Evolutionary conservation across 2,888 invertebrate genomes (phyloP).

Genomic region (Diplazon laetatorius): DNA sequence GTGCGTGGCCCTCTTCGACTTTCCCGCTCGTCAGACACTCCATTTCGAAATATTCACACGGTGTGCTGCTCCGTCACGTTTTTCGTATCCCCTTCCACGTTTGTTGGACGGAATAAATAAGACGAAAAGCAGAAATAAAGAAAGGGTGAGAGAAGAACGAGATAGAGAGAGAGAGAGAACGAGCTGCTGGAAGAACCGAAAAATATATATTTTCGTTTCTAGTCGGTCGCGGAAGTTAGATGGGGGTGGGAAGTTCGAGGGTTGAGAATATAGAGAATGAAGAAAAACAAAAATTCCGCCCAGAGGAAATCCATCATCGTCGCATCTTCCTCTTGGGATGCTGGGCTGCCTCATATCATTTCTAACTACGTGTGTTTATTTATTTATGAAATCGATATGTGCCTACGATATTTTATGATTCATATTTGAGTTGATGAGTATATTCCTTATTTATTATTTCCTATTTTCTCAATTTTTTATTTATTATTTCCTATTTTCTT

Average conservation of each 20-base stretch:
- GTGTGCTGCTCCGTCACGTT: slow-evolving; percentile 59
- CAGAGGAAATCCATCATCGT: slow-evolving; percentile 10
- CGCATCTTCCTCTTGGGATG: too few relatives aligned
- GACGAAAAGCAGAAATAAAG: slow-evolving; percentile 1
- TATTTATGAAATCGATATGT: slow-evolving; percentile 61
- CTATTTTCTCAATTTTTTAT: too few relatives aligned
- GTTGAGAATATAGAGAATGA: neutral
- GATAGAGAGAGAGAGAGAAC: neutral
- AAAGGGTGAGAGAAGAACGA: neutral
- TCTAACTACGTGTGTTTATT: slow-evolving; percentile 60
- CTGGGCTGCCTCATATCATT: too few relatives aligned
- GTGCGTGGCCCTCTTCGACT: slow-evolving; percentile 22
- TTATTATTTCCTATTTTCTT: too few relatives aligned
- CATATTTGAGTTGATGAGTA: too few relatives aligned
- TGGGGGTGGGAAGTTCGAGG: too few relatives aligned
- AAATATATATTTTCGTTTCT: slow-evolving; percentile 48
- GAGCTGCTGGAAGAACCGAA: slow-evolving; percentile 14
- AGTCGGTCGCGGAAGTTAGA: neutral
- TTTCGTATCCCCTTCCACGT: slow-evolving; percentile 45
- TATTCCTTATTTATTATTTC: too few relatives aligned
- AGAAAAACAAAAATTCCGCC: slow-evolving; percentile 15
- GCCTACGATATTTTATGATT: too few relatives aligned
- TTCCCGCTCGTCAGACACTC: slow-evolving; percentile 57
- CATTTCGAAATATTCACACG: slow-evolving; percentile 68
- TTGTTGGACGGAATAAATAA: slow-evolving; percentile 66